These are phyloP conservation scores for Mythimna pallens DNA, from an alignment of 2,888 invertebrate genomes.

Conservation along the genomic window DNA sequence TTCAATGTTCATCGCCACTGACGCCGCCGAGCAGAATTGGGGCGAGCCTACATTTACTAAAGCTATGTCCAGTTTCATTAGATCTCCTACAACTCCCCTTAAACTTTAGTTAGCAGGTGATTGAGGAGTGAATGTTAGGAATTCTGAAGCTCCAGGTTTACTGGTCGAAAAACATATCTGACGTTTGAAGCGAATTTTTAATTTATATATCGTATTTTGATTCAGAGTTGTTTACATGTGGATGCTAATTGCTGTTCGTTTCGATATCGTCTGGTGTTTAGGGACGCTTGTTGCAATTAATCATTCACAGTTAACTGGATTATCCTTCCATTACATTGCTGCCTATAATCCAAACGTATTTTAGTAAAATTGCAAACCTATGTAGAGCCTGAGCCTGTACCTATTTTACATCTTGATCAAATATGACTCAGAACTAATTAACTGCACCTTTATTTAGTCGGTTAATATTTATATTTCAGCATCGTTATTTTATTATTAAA, in stretches of 20 bases:
- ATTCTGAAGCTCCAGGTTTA: slow-evolving; percentile 32
- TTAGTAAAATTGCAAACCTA: slow-evolving; percentile 9
- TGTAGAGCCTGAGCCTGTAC: slow-evolving; percentile 3
- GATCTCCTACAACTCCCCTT: slow-evolving; percentile 38
- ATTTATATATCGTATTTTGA: slow-evolving; percentile 41
- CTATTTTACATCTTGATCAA: slow-evolving; percentile 35
- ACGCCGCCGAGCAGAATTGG: slow-evolving; percentile 64
- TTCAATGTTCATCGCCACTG: slow-evolving; percentile 64
- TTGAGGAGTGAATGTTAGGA: slow-evolving; percentile 7
- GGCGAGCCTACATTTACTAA: slow-evolving; percentile 64
- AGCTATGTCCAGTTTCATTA: slow-evolving; percentile 59
- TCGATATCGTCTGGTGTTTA: slow-evolving; percentile 44
- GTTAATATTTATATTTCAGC: slow-evolving; percentile 38
- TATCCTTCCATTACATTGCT: slow-evolving; percentile 11
- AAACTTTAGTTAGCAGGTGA: slow-evolving; percentile 9
- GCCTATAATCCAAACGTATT: slow-evolving; percentile 26
- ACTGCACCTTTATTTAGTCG: slow-evolving; percentile 24
- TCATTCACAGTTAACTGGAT: slow-evolving; percentile 58
- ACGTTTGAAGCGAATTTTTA: slow-evolving; percentile 40
- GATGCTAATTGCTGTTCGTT: slow-evolving; percentile 53
- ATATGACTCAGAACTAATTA: slow-evolving; percentile 25
- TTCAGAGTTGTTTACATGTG: slow-evolving; percentile 48
- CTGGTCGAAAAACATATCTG: slow-evolving; percentile 24
- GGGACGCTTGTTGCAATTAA: slow-evolving; percentile 54
- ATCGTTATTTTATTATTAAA: slow-evolving; percentile 46